A percentile compares a stretch with the other conserved stretches of the same genome.
Evolutionary conservation across 2,888 invertebrate genomes (phyloP).

Genomic region (Agriopis leucophaearia): DNA sequence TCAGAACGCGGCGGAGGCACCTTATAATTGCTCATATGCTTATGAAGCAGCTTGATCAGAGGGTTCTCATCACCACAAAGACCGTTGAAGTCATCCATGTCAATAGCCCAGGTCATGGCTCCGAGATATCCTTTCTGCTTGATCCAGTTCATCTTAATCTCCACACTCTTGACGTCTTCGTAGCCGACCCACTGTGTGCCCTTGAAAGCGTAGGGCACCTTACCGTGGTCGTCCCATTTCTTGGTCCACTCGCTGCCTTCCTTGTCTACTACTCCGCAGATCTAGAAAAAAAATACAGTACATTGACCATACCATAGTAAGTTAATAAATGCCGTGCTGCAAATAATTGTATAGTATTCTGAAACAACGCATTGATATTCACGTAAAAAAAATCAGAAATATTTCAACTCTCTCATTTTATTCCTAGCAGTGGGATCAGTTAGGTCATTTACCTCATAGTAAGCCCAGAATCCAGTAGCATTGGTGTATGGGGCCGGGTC

Average conservation of each 20-base stretch:
- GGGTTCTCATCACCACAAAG: slow-evolving; percentile 92
- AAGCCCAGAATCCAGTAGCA: slow-evolving; percentile 94
- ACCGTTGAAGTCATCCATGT: slow-evolving; percentile 96
- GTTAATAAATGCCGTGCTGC: no score
- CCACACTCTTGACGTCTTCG: slow-evolving; percentile 92
- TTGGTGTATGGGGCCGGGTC: slow-evolving; percentile 94
- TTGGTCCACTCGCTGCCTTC: slow-evolving; percentile 92
- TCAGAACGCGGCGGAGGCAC: slow-evolving; percentile 89
- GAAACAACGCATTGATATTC: no score
- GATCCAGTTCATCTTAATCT: slow-evolving; percentile 96
- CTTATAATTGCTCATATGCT: slow-evolving; percentile 89
- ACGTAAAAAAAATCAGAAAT: no score
- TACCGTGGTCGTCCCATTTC: slow-evolving; percentile 93
- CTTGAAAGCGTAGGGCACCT: slow-evolving; percentile 94
- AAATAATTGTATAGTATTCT: no score
- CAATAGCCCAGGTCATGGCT: slow-evolving; percentile 97
- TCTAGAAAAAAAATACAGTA: slow-evolving; percentile 78
- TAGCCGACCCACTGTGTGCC: slow-evolving; percentile 97
- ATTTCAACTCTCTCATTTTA: no score
- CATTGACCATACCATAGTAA: no score
- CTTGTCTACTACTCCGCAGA: slow-evolving; percentile 91
- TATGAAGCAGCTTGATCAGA: slow-evolving; percentile 90
- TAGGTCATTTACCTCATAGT: slow-evolving; percentile 89
- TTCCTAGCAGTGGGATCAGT: no score
- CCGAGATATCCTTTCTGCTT: slow-evolving; percentile 92